Evolutionary conservation across 2,113 vertebrate genomes (phyloP).

Genomic region (Chinchilla lanigera): DNA sequence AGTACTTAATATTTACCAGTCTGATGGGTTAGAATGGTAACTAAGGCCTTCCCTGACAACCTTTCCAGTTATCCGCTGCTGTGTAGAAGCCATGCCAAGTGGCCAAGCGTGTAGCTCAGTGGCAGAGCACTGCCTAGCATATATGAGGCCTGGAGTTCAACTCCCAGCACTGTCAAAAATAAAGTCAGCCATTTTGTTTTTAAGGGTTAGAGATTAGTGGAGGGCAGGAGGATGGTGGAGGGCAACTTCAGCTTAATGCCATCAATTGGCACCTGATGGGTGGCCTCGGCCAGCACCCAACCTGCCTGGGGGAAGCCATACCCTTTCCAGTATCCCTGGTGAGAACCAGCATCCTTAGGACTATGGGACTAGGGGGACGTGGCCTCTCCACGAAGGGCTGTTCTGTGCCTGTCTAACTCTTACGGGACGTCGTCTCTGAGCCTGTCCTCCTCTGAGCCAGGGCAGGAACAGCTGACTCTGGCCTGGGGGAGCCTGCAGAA

Average conservation of each 20-base stretch:
- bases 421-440: neutral
- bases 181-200: neutral
- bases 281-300: accelerated
- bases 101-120: neutral
- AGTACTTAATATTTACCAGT: neutral
- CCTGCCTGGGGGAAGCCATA: neutral
- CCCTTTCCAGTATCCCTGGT: neutral
- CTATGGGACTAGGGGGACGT: neutral
- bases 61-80: neutral
- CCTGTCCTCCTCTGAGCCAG: neutral
- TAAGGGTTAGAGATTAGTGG: neutral
- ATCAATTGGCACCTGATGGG: neutral
- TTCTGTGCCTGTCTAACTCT: neutral
- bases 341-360: neutral
- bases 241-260: neutral
- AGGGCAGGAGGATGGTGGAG: neutral
- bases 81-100: neutral
- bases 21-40: neutral
- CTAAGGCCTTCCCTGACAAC: neutral
- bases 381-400: neutral
- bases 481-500: neutral
- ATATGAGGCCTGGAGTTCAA: neutral
- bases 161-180: neutral
- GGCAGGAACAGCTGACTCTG: neutral
- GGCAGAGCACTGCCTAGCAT: neutral